Evolutionary conservation across 1,140 invertebrate species (phyloP).

Genomic region (Oncopodura yosiiana): DNA sequence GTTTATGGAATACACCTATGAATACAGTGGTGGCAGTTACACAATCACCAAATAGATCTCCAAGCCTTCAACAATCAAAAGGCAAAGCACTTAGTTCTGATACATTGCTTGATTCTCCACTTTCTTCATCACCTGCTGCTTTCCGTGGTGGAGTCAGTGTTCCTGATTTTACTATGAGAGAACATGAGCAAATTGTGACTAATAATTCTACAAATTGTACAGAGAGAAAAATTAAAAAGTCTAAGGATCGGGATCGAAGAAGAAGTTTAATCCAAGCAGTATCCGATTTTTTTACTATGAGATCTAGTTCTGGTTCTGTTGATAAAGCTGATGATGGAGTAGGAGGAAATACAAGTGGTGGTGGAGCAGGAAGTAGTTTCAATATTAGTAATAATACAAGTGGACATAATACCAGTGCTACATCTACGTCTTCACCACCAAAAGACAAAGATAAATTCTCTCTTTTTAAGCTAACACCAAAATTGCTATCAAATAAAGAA

Average conservation of each 20-base stretch:
- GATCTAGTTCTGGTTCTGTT: conserved; percentile 2
- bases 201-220: conserved; percentile 5
- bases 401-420: conserved; percentile 4
- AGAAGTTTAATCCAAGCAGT: conserved; percentile 76
- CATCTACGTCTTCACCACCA: conserved; percentile 36
- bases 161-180: conserved; percentile 16
- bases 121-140: not conserved
- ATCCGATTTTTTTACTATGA: conserved; percentile 57
- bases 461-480: conserved; percentile 35
- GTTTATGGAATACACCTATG: no score
- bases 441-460: conserved; percentile 37
- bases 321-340: no score
- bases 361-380: no score
- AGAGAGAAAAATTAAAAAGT: conserved; percentile 35
- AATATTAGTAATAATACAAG: no score
- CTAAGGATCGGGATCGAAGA: conserved; percentile 55
- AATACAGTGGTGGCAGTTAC: no score
- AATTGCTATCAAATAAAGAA: conserved; percentile 51
- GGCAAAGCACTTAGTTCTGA: conserved; percentile 29
- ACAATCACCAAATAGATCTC: not conserved
- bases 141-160: conserved; percentile 15
- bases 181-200: not conserved
- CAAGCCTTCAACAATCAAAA: conserved; percentile 5
- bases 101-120: conserved; percentile 18
- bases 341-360: not conserved